Evolutionary conservation across 2,797 vertebrate species (phyloP).

Genomic region (Sorex maritimensis): DNA sequence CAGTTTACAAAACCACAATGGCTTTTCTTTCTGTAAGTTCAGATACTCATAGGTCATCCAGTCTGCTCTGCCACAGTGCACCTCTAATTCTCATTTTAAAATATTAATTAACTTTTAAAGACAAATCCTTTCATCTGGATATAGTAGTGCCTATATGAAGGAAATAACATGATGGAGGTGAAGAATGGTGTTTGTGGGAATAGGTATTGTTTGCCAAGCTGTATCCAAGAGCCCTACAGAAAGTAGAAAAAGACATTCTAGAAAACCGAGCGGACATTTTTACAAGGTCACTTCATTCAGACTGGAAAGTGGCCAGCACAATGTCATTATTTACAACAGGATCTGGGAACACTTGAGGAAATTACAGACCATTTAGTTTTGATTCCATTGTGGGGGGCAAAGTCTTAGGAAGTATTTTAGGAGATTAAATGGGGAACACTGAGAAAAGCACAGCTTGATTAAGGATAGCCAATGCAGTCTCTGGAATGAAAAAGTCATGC

Average conservation of each 20-base stretch:
- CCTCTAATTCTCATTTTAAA: slow-evolving; percentile 82
- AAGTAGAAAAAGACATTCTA: slow-evolving; percentile 86
- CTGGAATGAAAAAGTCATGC: slow-evolving; percentile 89
- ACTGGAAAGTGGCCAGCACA: slow-evolving; percentile 90
- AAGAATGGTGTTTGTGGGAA: slow-evolving; percentile 85
- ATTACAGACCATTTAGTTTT: slow-evolving; percentile 91
- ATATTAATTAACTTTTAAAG: slow-evolving; percentile 86
- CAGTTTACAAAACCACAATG: slow-evolving; percentile 79
- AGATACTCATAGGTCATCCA: slow-evolving; percentile 80
- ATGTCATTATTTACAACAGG: slow-evolving; percentile 91
- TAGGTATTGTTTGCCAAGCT: slow-evolving; percentile 85
- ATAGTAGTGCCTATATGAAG: slow-evolving; percentile 67
- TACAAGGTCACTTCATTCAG: slow-evolving; percentile 89
- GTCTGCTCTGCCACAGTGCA: slow-evolving; percentile 74
- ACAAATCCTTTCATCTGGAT: slow-evolving; percentile 72
- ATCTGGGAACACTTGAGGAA: slow-evolving; percentile 91
- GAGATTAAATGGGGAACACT: slow-evolving; percentile 90
- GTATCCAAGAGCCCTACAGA: slow-evolving; percentile 84
- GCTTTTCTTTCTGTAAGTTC: slow-evolving; percentile 78
- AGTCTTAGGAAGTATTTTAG: slow-evolving; percentile 91
- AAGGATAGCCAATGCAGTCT: slow-evolving; percentile 87
- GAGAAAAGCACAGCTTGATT: slow-evolving; percentile 91
- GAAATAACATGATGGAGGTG: slow-evolving; percentile 70
- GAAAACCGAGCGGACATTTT: slow-evolving; percentile 89
- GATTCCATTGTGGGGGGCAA: slow-evolving; percentile 90